Percentiles rank a stretch among this genome's conserved stretches.
These are phyloP conservation scores for Smutsia temminckii DNA, from an alignment of 2,797 vertebrate genomes.

Conservation along the genomic window DNA sequence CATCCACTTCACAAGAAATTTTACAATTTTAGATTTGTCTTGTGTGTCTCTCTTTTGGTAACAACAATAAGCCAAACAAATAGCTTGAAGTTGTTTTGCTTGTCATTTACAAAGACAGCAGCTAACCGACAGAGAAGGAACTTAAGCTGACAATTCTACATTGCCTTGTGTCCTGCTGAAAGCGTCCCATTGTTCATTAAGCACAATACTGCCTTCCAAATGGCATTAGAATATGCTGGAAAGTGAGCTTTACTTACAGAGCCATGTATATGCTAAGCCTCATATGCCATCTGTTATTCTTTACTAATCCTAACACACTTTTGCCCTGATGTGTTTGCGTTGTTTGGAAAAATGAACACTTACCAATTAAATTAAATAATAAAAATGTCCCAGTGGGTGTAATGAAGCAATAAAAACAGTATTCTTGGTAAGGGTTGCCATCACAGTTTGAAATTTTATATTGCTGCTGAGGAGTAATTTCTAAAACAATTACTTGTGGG, in stretches of 20 bases:
- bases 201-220: not conserved
- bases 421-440: conserved; percentile 69
- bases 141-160: not conserved
- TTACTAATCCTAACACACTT: conserved; percentile 57
- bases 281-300: conserved; percentile 64
- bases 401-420: conserved; percentile 77
- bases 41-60: not conserved
- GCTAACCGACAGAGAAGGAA: not conserved
- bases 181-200: not conserved
- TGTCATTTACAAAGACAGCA: not conserved
- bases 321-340: conserved; percentile 72
- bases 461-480: conserved; percentile 73
- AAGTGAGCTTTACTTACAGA: not conserved
- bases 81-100: not conserved
- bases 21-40: not conserved
- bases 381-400: conserved; percentile 78
- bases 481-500: conserved; percentile 69
- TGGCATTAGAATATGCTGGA: not conserved
- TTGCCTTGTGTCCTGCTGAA: not conserved
- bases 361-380: conserved; percentile 77
- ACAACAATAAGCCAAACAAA: not conserved
- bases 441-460: conserved; percentile 75
- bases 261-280: conserved; percentile 41
- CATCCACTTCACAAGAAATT: not conserved
- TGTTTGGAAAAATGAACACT: conserved; percentile 75